Evolutionary conservation across 2,113 vertebrate genomes (phyloP).

Genomic region (Saguinus midas): DNA sequence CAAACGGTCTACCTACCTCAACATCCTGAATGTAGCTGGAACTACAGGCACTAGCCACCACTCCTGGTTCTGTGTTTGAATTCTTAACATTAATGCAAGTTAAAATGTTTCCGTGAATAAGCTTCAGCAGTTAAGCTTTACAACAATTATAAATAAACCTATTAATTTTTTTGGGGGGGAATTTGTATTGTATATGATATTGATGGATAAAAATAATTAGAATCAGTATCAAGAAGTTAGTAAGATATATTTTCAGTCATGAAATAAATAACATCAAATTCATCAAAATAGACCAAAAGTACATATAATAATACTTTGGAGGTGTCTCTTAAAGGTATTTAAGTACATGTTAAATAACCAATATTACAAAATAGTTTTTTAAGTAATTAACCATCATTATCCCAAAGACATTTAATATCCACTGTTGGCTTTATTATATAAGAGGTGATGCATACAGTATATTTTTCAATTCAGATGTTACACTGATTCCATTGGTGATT

Average conservation of each 20-base stretch:
- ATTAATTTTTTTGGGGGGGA: not conserved
- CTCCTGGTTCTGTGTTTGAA: not conserved
- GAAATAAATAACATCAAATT: not conserved
- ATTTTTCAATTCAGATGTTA: not conserved
- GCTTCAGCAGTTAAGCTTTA: not conserved
- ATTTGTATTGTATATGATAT: not conserved
- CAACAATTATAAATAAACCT: not conserved
- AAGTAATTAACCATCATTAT: not conserved
- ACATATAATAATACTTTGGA: not conserved
- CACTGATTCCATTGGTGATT: not conserved
- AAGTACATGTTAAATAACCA: not conserved
- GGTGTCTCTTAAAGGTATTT: not conserved
- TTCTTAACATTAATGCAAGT: not conserved
- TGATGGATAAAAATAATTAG: not conserved
- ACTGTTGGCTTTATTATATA: not conserved
- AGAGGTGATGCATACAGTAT: not conserved
- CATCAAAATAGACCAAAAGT: not conserved
- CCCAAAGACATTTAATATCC: not conserved
- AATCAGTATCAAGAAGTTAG: not conserved
- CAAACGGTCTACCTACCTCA: not conserved
- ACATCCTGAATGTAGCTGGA: not conserved
- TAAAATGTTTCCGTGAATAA: not conserved
- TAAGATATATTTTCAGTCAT: not conserved
- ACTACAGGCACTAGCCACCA: not conserved
- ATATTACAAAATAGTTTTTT: not conserved